Evolutionary conservation across 1,140 invertebrate genomes (phyloP).

Genomic region (Triops cancriformis): DNA sequence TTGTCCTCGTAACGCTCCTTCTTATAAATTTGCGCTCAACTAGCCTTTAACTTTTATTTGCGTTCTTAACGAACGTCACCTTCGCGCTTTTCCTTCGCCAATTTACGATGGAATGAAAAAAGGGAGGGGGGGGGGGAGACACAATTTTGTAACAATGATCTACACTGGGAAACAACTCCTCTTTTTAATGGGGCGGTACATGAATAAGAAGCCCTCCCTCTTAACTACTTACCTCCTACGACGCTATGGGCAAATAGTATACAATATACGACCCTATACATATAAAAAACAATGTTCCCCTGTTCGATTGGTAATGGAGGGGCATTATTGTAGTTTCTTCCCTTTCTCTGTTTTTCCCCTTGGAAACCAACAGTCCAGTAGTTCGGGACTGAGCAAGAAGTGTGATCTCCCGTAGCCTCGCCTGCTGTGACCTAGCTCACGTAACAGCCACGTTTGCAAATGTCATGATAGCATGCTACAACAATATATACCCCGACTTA

Average conservation of each 20-base stretch:
- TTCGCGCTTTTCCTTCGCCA: background rate
- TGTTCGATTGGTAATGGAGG: background rate
- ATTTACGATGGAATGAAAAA: background rate
- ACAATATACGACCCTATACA: too few species aligned
- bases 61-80: background rate
- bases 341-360: background rate
- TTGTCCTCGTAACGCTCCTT: background rate
- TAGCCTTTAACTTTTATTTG: background rate
- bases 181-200: too few species aligned
- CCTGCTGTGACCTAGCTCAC: constrained; percentile 12
- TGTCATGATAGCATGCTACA: constrained; percentile 9
- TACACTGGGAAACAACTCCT: background rate
- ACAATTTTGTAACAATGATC: background rate
- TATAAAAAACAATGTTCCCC: background rate
- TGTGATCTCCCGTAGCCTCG: background rate
- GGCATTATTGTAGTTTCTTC: background rate
- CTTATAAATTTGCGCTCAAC: background rate
- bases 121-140: too few species aligned
- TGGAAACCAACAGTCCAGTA: background rate
- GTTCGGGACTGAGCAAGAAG: background rate
- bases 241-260: too few species aligned
- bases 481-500: background rate
- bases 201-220: too few species aligned
- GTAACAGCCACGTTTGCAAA: background rate
- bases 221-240: too few species aligned